Conservation (phyloP, 1,140 invertebrate genomes). For the Apocrypta bakeri region DNA sequence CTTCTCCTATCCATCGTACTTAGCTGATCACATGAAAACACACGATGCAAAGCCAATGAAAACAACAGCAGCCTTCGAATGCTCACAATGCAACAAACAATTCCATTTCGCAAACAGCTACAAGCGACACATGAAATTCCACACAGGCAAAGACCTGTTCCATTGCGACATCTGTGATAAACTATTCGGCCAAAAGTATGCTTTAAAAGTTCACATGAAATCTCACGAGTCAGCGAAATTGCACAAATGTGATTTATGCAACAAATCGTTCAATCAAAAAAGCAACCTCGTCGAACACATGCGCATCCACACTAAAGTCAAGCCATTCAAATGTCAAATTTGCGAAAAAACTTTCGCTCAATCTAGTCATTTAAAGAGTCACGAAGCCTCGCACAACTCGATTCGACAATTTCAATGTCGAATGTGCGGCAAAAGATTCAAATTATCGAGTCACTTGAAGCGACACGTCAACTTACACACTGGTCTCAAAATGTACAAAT, state of each 20-base stretch:
- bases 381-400: slow-evolving; percentile 68
- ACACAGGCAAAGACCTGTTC: slow-evolving; percentile 66
- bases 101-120: slow-evolving; percentile 68
- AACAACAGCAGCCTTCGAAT: slow-evolving; percentile 60
- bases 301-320: slow-evolving; percentile 74
- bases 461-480: slow-evolving; percentile 68
- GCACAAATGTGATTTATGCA: slow-evolving; percentile 74
- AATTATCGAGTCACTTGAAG: slow-evolving; percentile 70
- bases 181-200: slow-evolving; percentile 67
- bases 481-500: slow-evolving; percentile 70
- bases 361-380: slow-evolving; percentile 70
- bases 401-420: slow-evolving; percentile 68
- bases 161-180: slow-evolving; percentile 74
- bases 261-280: slow-evolving; percentile 73
- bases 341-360: slow-evolving; percentile 72
- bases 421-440: slow-evolving; percentile 71
- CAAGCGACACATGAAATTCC: slow-evolving; percentile 65
- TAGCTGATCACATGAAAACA: slow-evolving; percentile 67
- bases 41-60: slow-evolving; percentile 56
- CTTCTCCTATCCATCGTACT: slow-evolving; percentile 71
- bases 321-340: slow-evolving; percentile 73
- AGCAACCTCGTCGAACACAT: slow-evolving; percentile 75
- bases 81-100: slow-evolving; percentile 63
- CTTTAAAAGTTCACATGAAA: slow-evolving; percentile 68
- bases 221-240: slow-evolving; percentile 66